Percentiles rank a stretch among this genome's conserved stretches.
These are phyloP conservation scores for Triops cancriformis DNA, from an alignment of 1,140 invertebrate species.

Conservation along the genomic window DNA sequence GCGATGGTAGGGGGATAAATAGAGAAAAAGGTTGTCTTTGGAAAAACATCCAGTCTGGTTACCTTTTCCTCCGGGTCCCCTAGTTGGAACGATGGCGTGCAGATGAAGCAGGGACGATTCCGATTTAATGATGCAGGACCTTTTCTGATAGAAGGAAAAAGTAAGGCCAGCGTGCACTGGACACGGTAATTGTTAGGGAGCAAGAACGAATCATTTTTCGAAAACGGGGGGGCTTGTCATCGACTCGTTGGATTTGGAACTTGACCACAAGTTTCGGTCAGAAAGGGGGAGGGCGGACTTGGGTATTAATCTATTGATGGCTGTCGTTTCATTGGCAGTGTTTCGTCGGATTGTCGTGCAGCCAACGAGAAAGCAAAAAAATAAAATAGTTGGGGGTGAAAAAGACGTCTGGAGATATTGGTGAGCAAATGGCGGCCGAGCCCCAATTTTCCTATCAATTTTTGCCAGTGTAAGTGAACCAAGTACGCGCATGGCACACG, in stretches of 20 bases:
- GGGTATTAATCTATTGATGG: neutral
- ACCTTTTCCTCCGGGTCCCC: neutral
- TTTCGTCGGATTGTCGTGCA: neutral
- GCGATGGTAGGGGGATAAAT: neutral
- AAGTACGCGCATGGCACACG: constrained; percentile 12
- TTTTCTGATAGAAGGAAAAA: neutral
- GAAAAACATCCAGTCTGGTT: neutral
- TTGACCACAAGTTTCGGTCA: neutral
- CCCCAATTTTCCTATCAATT: neutral
- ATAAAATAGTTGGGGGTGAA: neutral
- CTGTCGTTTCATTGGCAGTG: neutral
- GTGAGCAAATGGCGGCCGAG: neutral
- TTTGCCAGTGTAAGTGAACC: neutral
- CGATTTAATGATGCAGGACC: neutral
- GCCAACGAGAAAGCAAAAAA: neutral
- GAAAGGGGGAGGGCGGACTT: neutral
- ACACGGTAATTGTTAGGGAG: neutral
- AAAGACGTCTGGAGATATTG: neutral
- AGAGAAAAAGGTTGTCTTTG: constrained; percentile 10
- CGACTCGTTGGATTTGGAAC: neutral
- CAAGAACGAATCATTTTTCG: constrained; percentile 4
- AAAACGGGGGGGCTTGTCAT: neutral
- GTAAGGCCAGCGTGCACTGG: neutral
- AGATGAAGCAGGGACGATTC: neutral
- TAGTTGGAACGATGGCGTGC: neutral